Base-by-base conservation (phyloP, 2,888 invertebrate genomes). In the Chydorus sphaericus region DNA sequence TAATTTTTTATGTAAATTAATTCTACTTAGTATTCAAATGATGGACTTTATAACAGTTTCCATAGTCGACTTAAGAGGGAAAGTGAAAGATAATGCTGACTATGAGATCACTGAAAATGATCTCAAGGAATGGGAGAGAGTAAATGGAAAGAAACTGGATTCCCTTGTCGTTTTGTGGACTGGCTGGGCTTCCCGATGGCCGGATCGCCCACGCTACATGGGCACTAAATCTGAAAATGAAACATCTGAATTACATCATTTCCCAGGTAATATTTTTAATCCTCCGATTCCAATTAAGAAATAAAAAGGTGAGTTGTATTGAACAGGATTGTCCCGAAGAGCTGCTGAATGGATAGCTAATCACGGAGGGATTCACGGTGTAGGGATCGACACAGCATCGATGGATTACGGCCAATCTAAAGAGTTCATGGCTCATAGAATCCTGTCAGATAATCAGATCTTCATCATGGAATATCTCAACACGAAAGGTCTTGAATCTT, bases 381-480 rank as follows among this genome's bases (percentile, higher is more conserved):
- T 83, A 1, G 82, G 77, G 1, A 72, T 80, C 0, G 83, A 83
- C 65, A 75, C 79, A 0, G 75, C 81, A 0, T 80, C 81, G 8
- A 67, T 77, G 2, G 83, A 83, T 67, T 71, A 74, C 0, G 77
- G 79, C 61, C 62, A 67, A 63, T 66, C 73, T 63, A 59, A 62
- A 64, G 65, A 68, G 20, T 71, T 73, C 11, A 71, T 71, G 0
- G 72, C 70, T 2, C 81, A 78, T 63, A 71, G 73, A 2, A 70
- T 75, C 20, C 70, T 81, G 7, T 70, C 65, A 2, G 60, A 61
- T n/a, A 64, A 67, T 5, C 70, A 73, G 59, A 68, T 76, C 26
- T 75, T 73, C 59, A 68, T 72, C 60, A 68, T 82, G 30, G 82
- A 83, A 66, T 82, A 81, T 64, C 76, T 33, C 65, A 76, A 28